Conservation (phyloP, 2,113 vertebrate genomes). For the Epinephelus lanceolatus region DNA sequence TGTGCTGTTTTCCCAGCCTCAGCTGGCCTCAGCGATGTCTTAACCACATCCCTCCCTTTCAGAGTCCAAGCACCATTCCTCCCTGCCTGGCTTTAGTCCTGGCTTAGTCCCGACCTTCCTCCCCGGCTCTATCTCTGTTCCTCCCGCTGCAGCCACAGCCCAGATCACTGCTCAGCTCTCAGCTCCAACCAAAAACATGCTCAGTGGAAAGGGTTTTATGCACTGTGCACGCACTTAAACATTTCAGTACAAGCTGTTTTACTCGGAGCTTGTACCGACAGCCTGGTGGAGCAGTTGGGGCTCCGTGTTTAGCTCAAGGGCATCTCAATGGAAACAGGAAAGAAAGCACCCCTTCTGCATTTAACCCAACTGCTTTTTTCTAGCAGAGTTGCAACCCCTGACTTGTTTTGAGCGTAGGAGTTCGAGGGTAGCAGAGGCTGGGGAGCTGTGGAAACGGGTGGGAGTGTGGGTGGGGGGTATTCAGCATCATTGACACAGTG, state of each 20-base stretch:
- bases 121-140: constrained; percentile 48
- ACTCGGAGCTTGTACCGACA: background rate
- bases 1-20: constrained; percentile 51
- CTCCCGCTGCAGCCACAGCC: constrained; percentile 64
- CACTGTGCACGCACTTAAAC: constrained; percentile 16
- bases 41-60: constrained; percentile 65
- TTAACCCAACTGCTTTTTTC: constrained; percentile 35
- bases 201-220: constrained; percentile 40
- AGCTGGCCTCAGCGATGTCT: constrained; percentile 38
- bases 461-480: constrained; percentile 43
- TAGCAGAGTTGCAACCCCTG: constrained; percentile 11
- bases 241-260: constrained; percentile 21
- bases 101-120: constrained; percentile 48
- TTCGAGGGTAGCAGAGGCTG: constrained; percentile 37
- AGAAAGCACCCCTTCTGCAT: constrained; percentile 50
- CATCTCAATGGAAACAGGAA: constrained; percentile 32
- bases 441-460: constrained; percentile 30
- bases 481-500: constrained; percentile 68
- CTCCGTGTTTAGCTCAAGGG: constrained; percentile 42
- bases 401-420: constrained; percentile 33
- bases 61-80: constrained; percentile 53
- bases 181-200: constrained; percentile 37
- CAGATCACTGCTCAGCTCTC: constrained; percentile 44
- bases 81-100: constrained; percentile 61
- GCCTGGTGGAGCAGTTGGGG: background rate